Conservation (phyloP, 2,888 invertebrate species). For the Caenorhabditis zanzibari region DNA sequence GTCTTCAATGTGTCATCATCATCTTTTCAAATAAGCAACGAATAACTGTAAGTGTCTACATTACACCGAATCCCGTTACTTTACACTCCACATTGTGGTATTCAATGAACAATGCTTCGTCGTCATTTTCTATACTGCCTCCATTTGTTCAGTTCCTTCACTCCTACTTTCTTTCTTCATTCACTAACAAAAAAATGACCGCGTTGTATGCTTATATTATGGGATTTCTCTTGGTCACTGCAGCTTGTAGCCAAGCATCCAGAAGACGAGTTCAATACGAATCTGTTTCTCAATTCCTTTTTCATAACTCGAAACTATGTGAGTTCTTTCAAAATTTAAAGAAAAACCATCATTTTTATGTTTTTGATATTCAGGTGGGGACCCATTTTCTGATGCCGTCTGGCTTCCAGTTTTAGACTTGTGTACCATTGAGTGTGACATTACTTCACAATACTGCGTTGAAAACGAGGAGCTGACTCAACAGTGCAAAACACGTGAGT, state of each 20-base stretch:
- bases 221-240: background rate
- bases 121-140: conserved; percentile 7
- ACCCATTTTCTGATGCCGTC: conserved; percentile 80
- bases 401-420: conserved; percentile 82
- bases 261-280: conserved; percentile 44
- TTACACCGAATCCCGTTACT: conserved; percentile 45
- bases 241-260: conserved; percentile 35
- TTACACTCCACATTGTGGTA: conserved; percentile 36
- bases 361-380: conserved; percentile 73
- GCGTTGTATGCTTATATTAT: background rate
- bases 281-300: conserved; percentile 40
- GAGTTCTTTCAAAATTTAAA: background rate
- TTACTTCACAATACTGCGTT: conserved; percentile 78
- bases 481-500: conserved; percentile 78
- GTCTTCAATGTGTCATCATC: conserved; percentile 26
- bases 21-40: conserved; percentile 2
- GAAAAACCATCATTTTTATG: too few species aligned
- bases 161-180: conserved; percentile 14
- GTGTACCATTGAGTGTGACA: conserved; percentile 77
- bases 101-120: conserved; percentile 43
- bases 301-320: conserved; percentile 28
- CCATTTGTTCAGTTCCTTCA: conserved; percentile 6
- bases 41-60: conserved; percentile 17
- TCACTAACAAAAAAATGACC: conserved; percentile 8
- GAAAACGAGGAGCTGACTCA: conserved; percentile 81